Evolutionary conservation across 2,113 vertebrate species (phyloP).

Genomic region (Tupaia tana): DNA sequence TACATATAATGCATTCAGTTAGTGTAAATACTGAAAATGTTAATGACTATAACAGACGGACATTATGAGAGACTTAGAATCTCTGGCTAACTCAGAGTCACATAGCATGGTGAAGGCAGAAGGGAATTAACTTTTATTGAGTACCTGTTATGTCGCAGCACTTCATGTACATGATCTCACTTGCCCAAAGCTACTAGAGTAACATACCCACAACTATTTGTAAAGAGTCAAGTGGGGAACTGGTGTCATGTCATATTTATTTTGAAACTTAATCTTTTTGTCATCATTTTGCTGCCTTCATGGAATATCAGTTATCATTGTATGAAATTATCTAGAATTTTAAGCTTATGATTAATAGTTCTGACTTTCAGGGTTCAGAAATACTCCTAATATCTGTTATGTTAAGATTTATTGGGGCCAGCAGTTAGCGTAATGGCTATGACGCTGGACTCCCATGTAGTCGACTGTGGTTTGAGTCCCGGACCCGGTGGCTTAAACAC

Average conservation of each 20-base stretch:
- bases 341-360: background rate
- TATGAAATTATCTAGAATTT: background rate
- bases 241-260: background rate
- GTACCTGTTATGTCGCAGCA: background rate
- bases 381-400: background rate
- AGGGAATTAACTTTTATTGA: background rate
- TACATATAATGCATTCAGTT: background rate
- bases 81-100: background rate
- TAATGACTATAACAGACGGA: background rate
- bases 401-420: background rate
- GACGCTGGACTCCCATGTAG: no score
- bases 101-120: background rate
- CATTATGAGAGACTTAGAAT: background rate
- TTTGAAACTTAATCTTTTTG: constrained; percentile 51
- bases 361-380: background rate
- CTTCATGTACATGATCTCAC: background rate
- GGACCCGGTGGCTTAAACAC: no score
- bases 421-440: no score
- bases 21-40: background rate
- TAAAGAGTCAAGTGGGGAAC: background rate
- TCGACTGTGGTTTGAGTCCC: no score
- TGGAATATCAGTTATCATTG: background rate
- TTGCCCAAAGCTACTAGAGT: background rate
- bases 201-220: background rate
- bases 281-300: background rate